Percentiles rank a stretch among this genome's conserved stretches.
These are phyloP conservation scores for Rachycentron canadum DNA, from an alignment of 2,797 vertebrate species.

Conservation along the genomic window DNA sequence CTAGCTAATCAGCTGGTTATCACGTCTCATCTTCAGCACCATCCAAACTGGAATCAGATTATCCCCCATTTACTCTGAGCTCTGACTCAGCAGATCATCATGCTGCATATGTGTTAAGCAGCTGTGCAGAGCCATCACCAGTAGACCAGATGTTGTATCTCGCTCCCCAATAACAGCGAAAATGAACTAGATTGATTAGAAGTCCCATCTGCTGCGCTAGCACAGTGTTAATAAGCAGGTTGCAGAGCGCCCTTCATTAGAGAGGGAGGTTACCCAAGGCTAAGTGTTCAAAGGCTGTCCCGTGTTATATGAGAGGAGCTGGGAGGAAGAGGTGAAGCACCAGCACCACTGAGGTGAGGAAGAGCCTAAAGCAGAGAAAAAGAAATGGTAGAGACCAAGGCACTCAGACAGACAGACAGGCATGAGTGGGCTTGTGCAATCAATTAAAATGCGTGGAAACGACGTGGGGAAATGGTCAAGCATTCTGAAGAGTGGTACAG, in stretches of 20 bases:
- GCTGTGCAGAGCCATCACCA: constrained; percentile 67
- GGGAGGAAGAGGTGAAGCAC: constrained; percentile 47
- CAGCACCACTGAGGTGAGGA: constrained; percentile 19
- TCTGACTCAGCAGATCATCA: constrained; percentile 50
- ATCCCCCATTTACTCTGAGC: constrained; percentile 33
- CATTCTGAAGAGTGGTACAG: constrained; percentile 40
- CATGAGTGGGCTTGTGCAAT: constrained; percentile 32
- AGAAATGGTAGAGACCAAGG: constrained; percentile 15
- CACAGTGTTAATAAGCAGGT: constrained; percentile 62
- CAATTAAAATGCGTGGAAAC: constrained; percentile 51
- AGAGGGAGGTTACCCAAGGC: constrained; percentile 60
- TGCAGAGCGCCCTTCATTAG: constrained; percentile 59
- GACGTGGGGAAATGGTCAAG: constrained; percentile 43
- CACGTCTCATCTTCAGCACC: constrained; percentile 32
- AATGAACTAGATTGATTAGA: constrained; percentile 70
- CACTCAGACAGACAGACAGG: constrained; percentile 2
- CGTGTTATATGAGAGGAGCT: constrained; percentile 48
- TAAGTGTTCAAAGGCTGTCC: constrained; percentile 62
- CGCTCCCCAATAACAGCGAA: constrained; percentile 54
- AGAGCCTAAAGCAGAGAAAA: constrained; percentile 20
- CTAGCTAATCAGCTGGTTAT: constrained; percentile 25
- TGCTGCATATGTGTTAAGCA: constrained; percentile 59
- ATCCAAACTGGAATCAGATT: constrained; percentile 42
- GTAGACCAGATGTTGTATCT: constrained; percentile 72
- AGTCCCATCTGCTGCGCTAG: constrained; percentile 67